phyloP scores from a whole-genome alignment of 2,888 invertebrate species.

The Sphaeridia pumilis region DNA sequence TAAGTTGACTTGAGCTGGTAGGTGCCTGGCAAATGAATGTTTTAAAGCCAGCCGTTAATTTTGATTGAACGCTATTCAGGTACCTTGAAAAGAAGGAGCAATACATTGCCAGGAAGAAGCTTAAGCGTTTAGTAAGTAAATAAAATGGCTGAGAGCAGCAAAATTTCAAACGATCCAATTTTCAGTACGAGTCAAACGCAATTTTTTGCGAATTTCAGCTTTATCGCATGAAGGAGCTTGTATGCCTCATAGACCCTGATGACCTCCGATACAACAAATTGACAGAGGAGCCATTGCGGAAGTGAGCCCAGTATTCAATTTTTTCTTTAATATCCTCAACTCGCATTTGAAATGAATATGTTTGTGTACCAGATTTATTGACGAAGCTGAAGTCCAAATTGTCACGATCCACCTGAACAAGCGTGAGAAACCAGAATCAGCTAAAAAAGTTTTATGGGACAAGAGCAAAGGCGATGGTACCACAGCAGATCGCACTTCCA shows the following conservation, averaged over 20 bases:
- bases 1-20: neutral
- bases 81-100: constrained; percentile 19
- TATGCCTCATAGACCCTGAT: constrained; percentile 18
- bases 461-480: neutral
- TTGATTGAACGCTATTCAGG: constrained; percentile 7
- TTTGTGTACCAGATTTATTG: neutral
- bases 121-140: constrained; percentile 18
- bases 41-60: neutral
- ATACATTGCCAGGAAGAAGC: constrained; percentile 18
- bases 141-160: neutral
- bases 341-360: constrained; percentile 7
- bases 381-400: neutral
- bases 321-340: constrained; percentile 26
- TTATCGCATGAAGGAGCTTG: constrained; percentile 25
- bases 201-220: constrained; percentile 9
- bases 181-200: too few relatives aligned
- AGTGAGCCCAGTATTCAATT: constrained; percentile 19
- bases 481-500: constrained; percentile 2
- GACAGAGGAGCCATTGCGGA: constrained; percentile 22
- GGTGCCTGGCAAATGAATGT: neutral
- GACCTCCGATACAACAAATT: constrained; percentile 29
- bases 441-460: neutral
- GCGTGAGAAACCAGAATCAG: too few relatives aligned
- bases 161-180: neutral
- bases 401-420: too few relatives aligned